Conservation (phyloP, 1,140 invertebrate species). For the Zaprionus vittiger region DNA sequence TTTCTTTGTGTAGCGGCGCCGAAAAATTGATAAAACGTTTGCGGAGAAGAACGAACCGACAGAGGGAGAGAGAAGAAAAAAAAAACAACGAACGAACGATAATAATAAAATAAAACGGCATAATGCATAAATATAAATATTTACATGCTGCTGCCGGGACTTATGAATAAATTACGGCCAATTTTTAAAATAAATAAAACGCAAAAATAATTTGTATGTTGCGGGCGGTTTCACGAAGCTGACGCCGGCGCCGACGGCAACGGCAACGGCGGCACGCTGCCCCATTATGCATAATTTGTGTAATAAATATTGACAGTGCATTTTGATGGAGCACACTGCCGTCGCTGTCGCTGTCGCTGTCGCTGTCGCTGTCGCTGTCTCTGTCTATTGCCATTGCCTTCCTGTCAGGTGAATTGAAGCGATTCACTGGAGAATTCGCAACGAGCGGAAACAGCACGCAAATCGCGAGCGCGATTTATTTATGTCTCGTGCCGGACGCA, state of each 20-base stretch:
- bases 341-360: too few species aligned
- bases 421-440: constrained; percentile 35
- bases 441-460: constrained; percentile 13
- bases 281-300: constrained; percentile 68
- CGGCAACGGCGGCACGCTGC: neutral
- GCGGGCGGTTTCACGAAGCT: constrained; percentile 49
- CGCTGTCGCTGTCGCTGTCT: neutral
- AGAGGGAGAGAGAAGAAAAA: neutral
- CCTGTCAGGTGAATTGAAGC: constrained; percentile 29
- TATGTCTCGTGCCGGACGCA: neutral
- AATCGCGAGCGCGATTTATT: constrained; percentile 16
- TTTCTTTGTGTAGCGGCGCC: constrained; percentile 24
- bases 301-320: constrained; percentile 73
- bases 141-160: constrained; percentile 68
- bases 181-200: constrained; percentile 82
- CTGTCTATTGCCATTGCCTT: neutral
- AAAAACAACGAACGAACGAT: neutral
- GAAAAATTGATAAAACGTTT: constrained; percentile 20
- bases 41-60: neutral
- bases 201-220: constrained; percentile 76
- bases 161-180: constrained; percentile 80
- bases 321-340: constrained; percentile 43
- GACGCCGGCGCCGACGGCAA: constrained; percentile 15
- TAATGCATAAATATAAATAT: constrained; percentile 81
- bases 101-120: constrained; percentile 52